phyloP scores from a whole-genome alignment of 2,113 vertebrate species.

The Neodon shergylaensis region DNA sequence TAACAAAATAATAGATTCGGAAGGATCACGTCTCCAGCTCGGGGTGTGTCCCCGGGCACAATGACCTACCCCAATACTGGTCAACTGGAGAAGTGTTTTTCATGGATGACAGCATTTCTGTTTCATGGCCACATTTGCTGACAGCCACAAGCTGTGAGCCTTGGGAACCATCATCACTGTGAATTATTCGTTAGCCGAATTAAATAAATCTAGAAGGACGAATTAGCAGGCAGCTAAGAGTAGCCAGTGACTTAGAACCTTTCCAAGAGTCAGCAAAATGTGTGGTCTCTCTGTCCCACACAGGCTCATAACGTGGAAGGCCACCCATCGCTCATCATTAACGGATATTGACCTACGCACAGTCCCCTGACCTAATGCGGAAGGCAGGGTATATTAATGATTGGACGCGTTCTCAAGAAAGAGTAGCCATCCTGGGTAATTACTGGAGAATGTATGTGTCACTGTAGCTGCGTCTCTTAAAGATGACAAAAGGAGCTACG shows the following conservation, averaged over 20 bases:
- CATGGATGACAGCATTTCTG: slow-evolving; percentile 22
- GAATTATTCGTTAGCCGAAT: slow-evolving; percentile 55
- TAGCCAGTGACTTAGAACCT: slow-evolving; percentile 21
- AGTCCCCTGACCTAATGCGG: neutral
- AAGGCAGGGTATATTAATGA: slow-evolving; percentile 41
- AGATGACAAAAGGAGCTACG: neutral
- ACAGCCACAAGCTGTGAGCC: neutral
- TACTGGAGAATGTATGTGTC: neutral
- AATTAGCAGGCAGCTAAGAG: slow-evolving; percentile 16
- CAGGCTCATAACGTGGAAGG: neutral
- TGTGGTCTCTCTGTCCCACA: neutral
- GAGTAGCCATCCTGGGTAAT: neutral
- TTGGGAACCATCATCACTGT: slow-evolving; percentile 31
- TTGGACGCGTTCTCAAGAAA: neutral
- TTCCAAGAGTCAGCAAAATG: slow-evolving; percentile 63
- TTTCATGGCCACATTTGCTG: slow-evolving; percentile 1
- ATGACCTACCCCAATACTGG: slow-evolving; percentile 17
- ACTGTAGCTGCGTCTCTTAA: neutral
- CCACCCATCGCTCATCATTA: slow-evolving; percentile 35
- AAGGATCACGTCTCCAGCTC: neutral
- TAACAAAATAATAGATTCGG: neutral
- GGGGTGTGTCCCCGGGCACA: neutral
- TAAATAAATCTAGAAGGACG: slow-evolving; percentile 57
- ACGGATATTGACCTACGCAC: slow-evolving; percentile 32
- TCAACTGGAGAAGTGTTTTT: slow-evolving; percentile 20